Evolutionary conservation across 2,888 invertebrate genomes (phyloP).

Genomic region (Epistrophella euchroma): DNA sequence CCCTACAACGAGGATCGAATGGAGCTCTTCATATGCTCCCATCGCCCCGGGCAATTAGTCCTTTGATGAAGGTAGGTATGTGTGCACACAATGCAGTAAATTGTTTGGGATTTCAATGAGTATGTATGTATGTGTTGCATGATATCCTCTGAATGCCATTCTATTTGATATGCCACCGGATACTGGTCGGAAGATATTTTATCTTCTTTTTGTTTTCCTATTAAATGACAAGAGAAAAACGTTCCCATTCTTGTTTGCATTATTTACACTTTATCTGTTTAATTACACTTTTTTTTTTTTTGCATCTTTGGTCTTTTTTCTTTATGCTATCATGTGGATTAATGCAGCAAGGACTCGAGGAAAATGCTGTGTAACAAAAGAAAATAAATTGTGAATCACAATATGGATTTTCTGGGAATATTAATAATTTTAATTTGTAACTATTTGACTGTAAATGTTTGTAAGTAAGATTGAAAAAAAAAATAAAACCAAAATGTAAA

Average conservation of each 20-base stretch:
- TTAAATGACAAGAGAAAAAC: slow-evolving; percentile 28
- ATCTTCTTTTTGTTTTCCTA: slow-evolving; percentile 31
- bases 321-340: slow-evolving; percentile 47
- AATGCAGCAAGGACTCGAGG: slow-evolving; percentile 82
- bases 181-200: slow-evolving; percentile 43
- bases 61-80: slow-evolving; percentile 84
- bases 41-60: slow-evolving; percentile 82
- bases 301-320: slow-evolving; percentile 43
- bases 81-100: slow-evolving; percentile 8
- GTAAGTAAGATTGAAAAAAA: slow-evolving; percentile 51
- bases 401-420: slow-evolving; percentile 46
- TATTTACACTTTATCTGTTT: slow-evolving; percentile 36
- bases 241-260: slow-evolving; percentile 25
- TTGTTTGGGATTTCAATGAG: neutral
- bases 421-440: slow-evolving; percentile 54
- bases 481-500: slow-evolving; percentile 53
- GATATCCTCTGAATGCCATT: slow-evolving; percentile 25
- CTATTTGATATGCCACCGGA: slow-evolving; percentile 24
- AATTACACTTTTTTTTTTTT: slow-evolving; percentile 32
- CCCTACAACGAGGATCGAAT: slow-evolving; percentile 82
- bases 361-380: slow-evolving; percentile 81
- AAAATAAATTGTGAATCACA: slow-evolving; percentile 32
- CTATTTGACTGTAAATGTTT: slow-evolving; percentile 69
- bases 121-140: neutral
- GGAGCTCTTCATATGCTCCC: slow-evolving; percentile 82